Evolutionary conservation across 2,797 vertebrate genomes (phyloP), one percentile per base, ranked within the genome.

Genomic region (Vireo griseus): DNA sequence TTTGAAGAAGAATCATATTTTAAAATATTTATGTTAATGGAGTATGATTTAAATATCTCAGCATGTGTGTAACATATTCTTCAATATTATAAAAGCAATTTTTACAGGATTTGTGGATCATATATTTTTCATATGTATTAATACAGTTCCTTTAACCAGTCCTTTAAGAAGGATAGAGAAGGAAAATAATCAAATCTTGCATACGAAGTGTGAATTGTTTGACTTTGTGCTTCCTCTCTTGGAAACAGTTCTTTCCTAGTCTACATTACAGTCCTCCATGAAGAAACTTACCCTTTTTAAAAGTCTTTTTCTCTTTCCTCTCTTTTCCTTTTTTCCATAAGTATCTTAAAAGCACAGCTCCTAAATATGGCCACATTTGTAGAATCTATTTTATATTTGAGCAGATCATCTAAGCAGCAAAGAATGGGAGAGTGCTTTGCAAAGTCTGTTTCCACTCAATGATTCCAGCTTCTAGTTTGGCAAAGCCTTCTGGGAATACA

Each of bases 401-500:
- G 94, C 51, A 86, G 74, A 93, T 91, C 79, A 67, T 96, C 93
- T 95, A 74, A 88, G 57, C 72, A 95, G 86, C 78, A 81, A 81
- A 95, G 85, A 96, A 97, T 44, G 96, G 94, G 95, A 96, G 89
- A 65, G 44, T 91, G 85, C 95, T 95, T 97, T 98, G 92, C 90
- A 86, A 97, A 96, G 95, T 97, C 96, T 98, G 96, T 98, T 98
- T 98, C 95, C 85, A 98, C 94, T 98, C 96, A 98, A 58, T 92
- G 91, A 97, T 97, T 98, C 90, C 90, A 98, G 89, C 85, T 88
- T 96, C 97, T 97, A 92, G 96, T 96, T 98, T 97, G 96, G 96
- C 95, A 98, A 97, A 97, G 83, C 76, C 97, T 97, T 97, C 88
- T 97, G 97, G 96, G 97, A 98, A 98, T 97, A 97, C 86, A 90